Percentiles rank a stretch among this genome's conserved stretches.
phyloP scores from a whole-genome alignment of 1,140 invertebrate species.

The Xylocopa sonorina region DNA sequence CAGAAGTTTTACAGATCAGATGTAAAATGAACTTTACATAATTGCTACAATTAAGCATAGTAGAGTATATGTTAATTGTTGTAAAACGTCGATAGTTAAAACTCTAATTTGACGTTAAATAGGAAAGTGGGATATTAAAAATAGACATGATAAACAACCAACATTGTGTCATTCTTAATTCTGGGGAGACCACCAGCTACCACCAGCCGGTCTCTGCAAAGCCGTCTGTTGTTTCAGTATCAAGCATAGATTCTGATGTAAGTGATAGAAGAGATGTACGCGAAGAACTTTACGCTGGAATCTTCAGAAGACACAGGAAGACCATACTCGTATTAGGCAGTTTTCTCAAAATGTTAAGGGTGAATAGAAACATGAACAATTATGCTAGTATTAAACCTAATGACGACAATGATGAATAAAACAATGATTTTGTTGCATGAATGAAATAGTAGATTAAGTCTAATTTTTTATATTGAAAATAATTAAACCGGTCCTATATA shows the following conservation, averaged over 20 bases:
- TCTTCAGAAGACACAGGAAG: slow-evolving; percentile 89
- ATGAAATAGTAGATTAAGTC: slow-evolving; percentile 26
- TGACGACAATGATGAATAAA: slow-evolving; percentile 80
- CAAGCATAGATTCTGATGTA: slow-evolving; percentile 83
- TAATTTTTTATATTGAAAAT: slow-evolving; percentile 37
- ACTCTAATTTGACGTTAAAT: slow-evolving; percentile 1
- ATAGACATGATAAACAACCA: slow-evolving; percentile 79
- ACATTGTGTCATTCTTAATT: slow-evolving; percentile 75
- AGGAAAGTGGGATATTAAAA: neutral
- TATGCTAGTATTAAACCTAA: slow-evolving; percentile 89
- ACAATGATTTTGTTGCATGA: slow-evolving; percentile 31
- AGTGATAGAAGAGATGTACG: slow-evolving; percentile 88
- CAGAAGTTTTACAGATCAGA: neutral
- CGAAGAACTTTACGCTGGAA: slow-evolving; percentile 90
- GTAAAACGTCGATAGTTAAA: slow-evolving; percentile 8
- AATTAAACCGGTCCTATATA: slow-evolving; percentile 2
- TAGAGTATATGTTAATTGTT: slow-evolving; percentile 4
- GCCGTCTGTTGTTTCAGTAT: slow-evolving; percentile 78
- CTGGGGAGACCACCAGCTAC: slow-evolving; percentile 71
- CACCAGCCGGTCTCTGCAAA: slow-evolving; percentile 78
- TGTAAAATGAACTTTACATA: slow-evolving; percentile 12
- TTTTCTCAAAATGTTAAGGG: slow-evolving; percentile 90
- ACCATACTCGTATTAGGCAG: slow-evolving; percentile 91
- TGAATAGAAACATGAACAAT: slow-evolving; percentile 88
- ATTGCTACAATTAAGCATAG: slow-evolving; percentile 7